Base-by-base conservation (phyloP, 2,113 vertebrate genomes). In the Syngnathus floridae region DNA sequence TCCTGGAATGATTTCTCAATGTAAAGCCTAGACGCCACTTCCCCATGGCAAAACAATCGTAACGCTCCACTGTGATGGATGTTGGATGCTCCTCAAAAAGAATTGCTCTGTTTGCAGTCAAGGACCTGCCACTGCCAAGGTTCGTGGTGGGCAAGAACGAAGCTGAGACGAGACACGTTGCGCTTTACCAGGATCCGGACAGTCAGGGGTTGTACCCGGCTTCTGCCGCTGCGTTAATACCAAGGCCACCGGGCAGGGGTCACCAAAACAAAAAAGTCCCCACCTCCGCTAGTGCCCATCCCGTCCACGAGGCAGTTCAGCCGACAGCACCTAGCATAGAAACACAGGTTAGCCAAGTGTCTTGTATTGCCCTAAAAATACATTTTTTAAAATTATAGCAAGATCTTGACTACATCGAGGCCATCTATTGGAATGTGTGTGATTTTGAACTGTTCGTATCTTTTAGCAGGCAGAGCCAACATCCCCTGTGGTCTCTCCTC, bases 401-500 rank as follows among this genome's bases (percentile, higher is more conserved):
- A 48, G 35, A 10, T 45, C n/a, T 36, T 36, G 43, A 31, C 26
- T 31, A 31, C 26, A 31, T 22, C 22, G 22, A 22, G 46, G 2
- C 46, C 7, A 1, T 35, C 6, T 9, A 5, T 58, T n/a, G 17
- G 16, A 52, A 21, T 3, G 26, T 41, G 9, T 26, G 26, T 58
- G 26, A 3, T 49, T 38, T 61, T 0, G 12, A 60, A 59, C 51
- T 22, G 1, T 52, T 63, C 61, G 4, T 60, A 1, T 70, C 12
- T 63, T 5, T 72, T 59, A 13, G 13, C 82, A 98, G 95, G 88
- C 89, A 4, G 97, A 98, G 65, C 92, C 94, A 21, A 94, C 92
- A 19, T 98, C 97, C 74, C 95, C 96, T 13, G 93, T 97, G 71
- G 95, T 98, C 80, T 99, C 97, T 16, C 97, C 97, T 57, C 92